Evolutionary conservation across 1,140 invertebrate genomes (phyloP), one percentile per base, ranked within the genome.

Genomic region (Microplitis mediator): DNA sequence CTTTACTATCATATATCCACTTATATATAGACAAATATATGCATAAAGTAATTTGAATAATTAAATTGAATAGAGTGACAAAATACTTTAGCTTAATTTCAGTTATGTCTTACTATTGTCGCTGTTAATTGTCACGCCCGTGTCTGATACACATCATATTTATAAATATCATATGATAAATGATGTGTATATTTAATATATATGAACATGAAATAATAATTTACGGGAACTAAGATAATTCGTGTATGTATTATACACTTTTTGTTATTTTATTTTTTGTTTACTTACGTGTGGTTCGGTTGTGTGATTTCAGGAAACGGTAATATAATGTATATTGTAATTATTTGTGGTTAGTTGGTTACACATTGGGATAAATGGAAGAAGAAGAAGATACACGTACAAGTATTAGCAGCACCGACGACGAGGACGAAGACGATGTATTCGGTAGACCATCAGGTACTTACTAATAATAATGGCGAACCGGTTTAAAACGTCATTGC

Each of bases 401-500:
- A 39, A 62, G 34, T 62, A 62, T 31, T 31, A 39, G 32, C 60
- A n/a, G 39, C 39, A 45, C 6, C 39, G 39, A 45, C 6, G 39
- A 45, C 39, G 39, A 45, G 39, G 39, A 45, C 39, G 39, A 45
- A 5, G 39, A 62, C 60, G 60, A 62, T 62, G 60, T 62, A 62
- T 35, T 62, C 34, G 60, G 60, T 39, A 62, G 60, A 62, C 14
- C 34, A 62, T 62, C 60, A 62, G 60, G 60, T 62, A 62, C 60
- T 62, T 39, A 39, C 60, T 39, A 62, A 62, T 45, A 45, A 45
- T 45, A 45, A 45, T 62, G 35, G 0, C 32, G 60, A 62, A 62
- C 60, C 60, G 60, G 60, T 62, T 39, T 13, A 62, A 56, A 62
- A 62, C 60, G 60, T 62, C 60, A 62, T 62, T 62, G 32, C 60